Percentiles rank a stretch among this genome's conserved stretches.
Evolutionary conservation across 2,888 invertebrate genomes (phyloP).

Genomic region (Xylocampa areola): DNA sequence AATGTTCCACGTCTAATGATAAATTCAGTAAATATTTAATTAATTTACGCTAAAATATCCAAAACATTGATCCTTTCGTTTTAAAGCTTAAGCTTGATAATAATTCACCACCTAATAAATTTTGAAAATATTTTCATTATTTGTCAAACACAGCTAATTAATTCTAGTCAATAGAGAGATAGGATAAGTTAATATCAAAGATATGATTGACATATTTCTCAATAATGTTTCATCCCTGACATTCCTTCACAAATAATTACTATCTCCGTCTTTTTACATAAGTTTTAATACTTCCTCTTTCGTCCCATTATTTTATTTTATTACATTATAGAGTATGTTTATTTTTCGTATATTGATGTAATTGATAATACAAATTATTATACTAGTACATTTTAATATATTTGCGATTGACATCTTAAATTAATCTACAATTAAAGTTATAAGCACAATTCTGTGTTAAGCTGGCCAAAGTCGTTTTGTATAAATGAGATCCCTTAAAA

Average conservation of each 20-base stretch:
- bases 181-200: constrained; percentile 50
- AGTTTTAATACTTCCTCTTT: constrained; percentile 26
- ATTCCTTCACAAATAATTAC: constrained; percentile 14
- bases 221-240: constrained; percentile 5
- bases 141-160: constrained; percentile 88
- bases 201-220: constrained; percentile 27
- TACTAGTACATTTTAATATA: constrained; percentile 53
- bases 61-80: constrained; percentile 57
- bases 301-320: constrained; percentile 19
- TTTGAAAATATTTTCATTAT: constrained; percentile 70
- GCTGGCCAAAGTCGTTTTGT: constrained; percentile 83
- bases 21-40: constrained; percentile 37
- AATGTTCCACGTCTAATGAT: constrained; percentile 16
- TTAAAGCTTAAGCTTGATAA: constrained; percentile 61
- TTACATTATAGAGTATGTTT: constrained; percentile 28
- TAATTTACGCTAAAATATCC: constrained; percentile 45
- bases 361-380: constrained; percentile 28
- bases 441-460: constrained; percentile 65
- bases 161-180: constrained; percentile 75
- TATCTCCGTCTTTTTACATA: constrained; percentile 24
- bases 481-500: constrained; percentile 72
- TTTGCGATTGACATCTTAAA: constrained; percentile 87
- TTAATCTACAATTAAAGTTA: constrained; percentile 63
- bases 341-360: constrained; percentile 33
- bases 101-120: constrained; percentile 43